Percentiles rank a stretch among this genome's conserved stretches.
These are phyloP conservation scores for Pollenia labialis DNA, from an alignment of 2,888 invertebrate genomes.

Conservation along the genomic window DNA sequence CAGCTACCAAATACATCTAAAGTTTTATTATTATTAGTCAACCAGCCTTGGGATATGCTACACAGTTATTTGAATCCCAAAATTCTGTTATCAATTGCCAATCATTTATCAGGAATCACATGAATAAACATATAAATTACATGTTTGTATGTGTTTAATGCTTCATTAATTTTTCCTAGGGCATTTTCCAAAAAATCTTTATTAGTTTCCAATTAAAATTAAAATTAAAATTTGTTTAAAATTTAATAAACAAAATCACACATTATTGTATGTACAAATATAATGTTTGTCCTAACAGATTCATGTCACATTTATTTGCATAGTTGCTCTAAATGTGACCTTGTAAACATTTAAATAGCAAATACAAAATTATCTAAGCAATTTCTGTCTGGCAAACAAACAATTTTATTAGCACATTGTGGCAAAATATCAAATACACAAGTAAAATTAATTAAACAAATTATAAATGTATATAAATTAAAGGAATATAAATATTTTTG, in stretches of 20 bases:
- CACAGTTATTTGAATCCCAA: too few species aligned
- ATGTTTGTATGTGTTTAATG: too few species aligned
- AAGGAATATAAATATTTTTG: neutral
- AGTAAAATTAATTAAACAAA: slow-evolving; percentile 22
- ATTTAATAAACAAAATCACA: neutral
- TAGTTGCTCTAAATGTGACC: neutral
- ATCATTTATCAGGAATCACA: too few species aligned
- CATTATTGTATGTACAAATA: neutral
- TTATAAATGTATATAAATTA: slow-evolving; percentile 30
- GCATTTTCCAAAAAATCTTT: too few species aligned
- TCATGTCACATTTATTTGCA: neutral
- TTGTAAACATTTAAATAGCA: neutral
- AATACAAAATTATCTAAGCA: neutral
- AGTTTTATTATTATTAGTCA: too few species aligned
- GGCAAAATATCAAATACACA: neutral
- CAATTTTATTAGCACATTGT: neutral
- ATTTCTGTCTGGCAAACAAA: neutral
- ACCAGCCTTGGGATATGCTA: too few species aligned
- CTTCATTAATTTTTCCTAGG: too few species aligned
- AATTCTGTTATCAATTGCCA: too few species aligned
- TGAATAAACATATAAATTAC: too few species aligned
- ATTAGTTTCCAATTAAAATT: neutral
- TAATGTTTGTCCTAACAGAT: neutral
- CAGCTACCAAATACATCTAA: too few species aligned
- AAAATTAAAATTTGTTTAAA: neutral